phyloP scores from a whole-genome alignment of 1,140 invertebrate genomes.

The Drosophila repletoides region DNA sequence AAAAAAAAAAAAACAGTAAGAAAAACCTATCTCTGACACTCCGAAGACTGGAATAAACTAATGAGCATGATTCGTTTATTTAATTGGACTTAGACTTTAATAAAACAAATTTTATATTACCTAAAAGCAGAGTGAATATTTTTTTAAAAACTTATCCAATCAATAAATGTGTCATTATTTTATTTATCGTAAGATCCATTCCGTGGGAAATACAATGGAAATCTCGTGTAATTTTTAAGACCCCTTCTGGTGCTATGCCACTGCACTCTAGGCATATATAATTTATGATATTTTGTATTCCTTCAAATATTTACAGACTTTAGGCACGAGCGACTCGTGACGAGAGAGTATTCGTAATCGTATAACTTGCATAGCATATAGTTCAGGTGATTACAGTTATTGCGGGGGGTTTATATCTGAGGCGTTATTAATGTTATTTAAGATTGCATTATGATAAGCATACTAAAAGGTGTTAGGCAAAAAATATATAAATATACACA shows the following conservation, averaged over 20 bases:
- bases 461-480: slow-evolving; percentile 30
- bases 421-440: slow-evolving; percentile 17
- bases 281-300: slow-evolving; percentile 31
- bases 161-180: no score
- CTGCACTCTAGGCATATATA: slow-evolving; percentile 41
- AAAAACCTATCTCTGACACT: background rate
- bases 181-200: no score
- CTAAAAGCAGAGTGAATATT: no score
- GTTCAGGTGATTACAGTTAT: slow-evolving; percentile 39
- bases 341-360: slow-evolving; percentile 20
- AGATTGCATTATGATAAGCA: slow-evolving; percentile 28
- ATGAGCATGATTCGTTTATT: no score
- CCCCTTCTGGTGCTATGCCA: background rate
- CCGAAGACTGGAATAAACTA: no score
- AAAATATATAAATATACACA: no score
- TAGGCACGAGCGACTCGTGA: slow-evolving; percentile 47
- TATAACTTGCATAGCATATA: slow-evolving; percentile 43
- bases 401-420: slow-evolving; percentile 26
- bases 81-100: no score
- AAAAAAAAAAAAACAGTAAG: no score
- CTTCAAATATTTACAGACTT: slow-evolving; percentile 41
- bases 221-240: background rate
- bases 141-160: no score
- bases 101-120: no score
- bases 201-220: background rate